A percentile compares a stretch with the other conserved stretches of the same genome.
Evolutionary conservation across 2,113 vertebrate genomes (phyloP).

Genomic region (Epinephelus moara): DNA sequence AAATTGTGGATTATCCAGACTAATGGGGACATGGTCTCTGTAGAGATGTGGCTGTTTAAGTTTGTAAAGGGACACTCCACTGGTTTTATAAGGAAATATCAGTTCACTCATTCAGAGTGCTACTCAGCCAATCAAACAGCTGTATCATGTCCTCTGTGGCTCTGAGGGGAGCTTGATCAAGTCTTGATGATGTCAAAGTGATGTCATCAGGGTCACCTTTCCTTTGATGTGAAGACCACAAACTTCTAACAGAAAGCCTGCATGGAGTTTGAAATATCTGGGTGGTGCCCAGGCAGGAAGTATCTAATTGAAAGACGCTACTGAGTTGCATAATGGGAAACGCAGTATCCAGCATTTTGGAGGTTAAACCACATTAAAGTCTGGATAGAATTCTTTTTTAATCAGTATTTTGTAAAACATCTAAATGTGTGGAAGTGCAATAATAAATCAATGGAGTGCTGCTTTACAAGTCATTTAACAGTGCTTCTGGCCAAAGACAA

Average conservation of each 20-base stretch:
- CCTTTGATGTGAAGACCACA: background rate
- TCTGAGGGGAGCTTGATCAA: background rate
- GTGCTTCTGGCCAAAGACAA: too few relatives aligned
- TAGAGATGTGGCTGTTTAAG: too few relatives aligned
- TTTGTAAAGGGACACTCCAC: background rate
- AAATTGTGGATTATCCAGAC: background rate
- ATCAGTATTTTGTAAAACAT: background rate
- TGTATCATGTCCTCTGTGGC: background rate
- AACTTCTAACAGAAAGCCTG: background rate
- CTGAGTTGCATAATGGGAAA: background rate
- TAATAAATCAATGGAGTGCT: too few relatives aligned
- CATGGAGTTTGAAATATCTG: background rate
- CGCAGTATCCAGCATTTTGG: background rate
- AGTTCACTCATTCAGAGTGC: background rate
- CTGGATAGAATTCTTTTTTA: background rate
- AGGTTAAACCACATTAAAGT: background rate
- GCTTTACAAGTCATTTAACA: background rate
- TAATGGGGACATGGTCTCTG: background rate
- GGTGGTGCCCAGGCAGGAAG: background rate
- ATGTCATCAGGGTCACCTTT: background rate
- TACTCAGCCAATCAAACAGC: background rate
- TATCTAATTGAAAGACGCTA: background rate
- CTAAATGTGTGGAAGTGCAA: too few relatives aligned
- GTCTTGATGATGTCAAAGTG: background rate
- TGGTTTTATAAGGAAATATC: background rate